Percentiles rank a stretch among this genome's conserved stretches.
Evolutionary conservation across 2,113 vertebrate genomes (phyloP).

Genomic region (Gopherus flavomarginatus): DNA sequence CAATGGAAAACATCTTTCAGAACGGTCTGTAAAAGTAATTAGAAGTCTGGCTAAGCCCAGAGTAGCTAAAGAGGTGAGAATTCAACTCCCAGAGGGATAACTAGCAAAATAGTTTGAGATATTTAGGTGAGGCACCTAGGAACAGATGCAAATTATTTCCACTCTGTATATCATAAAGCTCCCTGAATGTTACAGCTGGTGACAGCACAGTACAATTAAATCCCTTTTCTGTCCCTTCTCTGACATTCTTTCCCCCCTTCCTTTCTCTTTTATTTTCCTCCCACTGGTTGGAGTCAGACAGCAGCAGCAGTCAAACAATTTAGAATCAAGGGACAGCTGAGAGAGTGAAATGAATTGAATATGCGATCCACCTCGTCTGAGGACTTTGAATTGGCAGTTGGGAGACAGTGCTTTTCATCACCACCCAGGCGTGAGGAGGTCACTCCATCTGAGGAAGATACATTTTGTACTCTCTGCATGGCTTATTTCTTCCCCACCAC

Average conservation of each 20-base stretch:
- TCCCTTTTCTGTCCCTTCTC: neutral
- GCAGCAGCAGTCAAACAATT: neutral
- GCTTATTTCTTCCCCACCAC: neutral
- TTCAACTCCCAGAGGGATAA: neutral
- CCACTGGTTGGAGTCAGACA: accelerated
- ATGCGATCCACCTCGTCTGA: neutral
- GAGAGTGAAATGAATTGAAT: neutral
- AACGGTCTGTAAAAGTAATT: neutral
- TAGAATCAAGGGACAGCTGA: neutral
- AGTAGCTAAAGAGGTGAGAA: neutral
- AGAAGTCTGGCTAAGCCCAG: neutral
- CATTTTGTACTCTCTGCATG: neutral
- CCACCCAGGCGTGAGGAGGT: neutral
- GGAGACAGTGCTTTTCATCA: neutral
- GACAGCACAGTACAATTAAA: neutral
- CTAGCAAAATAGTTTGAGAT: neutral
- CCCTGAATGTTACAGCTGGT: neutral
- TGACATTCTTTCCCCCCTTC: accelerated
- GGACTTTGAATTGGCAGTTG: neutral
- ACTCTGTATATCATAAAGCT: neutral
- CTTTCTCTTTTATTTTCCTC: neutral
- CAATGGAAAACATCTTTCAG: neutral
- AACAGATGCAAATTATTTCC: neutral
- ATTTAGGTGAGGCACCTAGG: neutral
- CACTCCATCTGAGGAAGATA: neutral